These are phyloP conservation scores for Mamestra configurata DNA, from an alignment of 1,140 invertebrate species.

Conservation along the genomic window DNA sequence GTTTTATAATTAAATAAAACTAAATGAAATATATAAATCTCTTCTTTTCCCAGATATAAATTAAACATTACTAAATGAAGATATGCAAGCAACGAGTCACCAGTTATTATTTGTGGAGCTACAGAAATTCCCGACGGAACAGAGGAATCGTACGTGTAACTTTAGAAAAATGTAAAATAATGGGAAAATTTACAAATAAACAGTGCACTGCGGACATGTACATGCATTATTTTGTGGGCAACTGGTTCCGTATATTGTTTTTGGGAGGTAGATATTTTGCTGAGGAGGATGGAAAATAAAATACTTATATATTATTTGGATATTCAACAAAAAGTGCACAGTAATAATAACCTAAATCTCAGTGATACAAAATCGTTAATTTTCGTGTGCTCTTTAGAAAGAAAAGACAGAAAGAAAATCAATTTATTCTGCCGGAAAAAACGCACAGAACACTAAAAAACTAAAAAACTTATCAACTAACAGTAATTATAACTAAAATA, in stretches of 20 bases:
- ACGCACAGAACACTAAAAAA: too few species aligned
- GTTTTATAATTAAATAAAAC: background rate
- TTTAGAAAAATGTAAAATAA: slow-evolving; percentile 58
- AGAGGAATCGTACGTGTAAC: slow-evolving; percentile 48
- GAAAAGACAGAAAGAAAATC: too few species aligned
- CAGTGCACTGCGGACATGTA: background rate
- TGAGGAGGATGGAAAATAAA: too few species aligned
- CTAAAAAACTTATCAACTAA: too few species aligned
- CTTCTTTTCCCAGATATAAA: background rate
- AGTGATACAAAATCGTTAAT: too few species aligned
- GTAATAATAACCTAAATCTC: too few species aligned
- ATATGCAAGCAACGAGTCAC: slow-evolving; percentile 44
- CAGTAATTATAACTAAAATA: too few species aligned
- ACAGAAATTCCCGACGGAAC: slow-evolving; percentile 32
- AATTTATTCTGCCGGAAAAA: too few species aligned
- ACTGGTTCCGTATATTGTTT: slow-evolving; percentile 42
- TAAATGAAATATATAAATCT: background rate
- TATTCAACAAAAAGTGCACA: too few species aligned
- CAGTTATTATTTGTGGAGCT: slow-evolving; percentile 44
- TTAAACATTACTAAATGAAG: slow-evolving; percentile 39
- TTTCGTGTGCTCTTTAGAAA: too few species aligned
- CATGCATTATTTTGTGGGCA: background rate
- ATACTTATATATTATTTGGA: background rate
- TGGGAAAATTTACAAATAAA: slow-evolving; percentile 57
- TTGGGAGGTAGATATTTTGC: too few species aligned